Evolutionary conservation across 2,888 invertebrate genomes (phyloP), one percentile per base, ranked within the genome.

Genomic region (Drosophila quinaria): DNA sequence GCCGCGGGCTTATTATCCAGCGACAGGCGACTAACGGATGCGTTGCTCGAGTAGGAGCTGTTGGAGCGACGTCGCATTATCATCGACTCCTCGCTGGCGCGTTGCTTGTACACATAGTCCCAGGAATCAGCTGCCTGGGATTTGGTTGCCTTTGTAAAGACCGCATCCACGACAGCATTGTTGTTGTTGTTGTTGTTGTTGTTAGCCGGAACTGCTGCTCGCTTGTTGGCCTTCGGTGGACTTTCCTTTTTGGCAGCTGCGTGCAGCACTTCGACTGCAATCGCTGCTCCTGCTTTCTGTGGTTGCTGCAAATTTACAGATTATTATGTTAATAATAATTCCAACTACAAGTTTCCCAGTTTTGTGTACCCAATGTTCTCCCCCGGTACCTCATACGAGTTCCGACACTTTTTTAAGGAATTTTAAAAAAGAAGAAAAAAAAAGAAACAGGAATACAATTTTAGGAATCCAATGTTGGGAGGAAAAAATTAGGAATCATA

Each of bases 21-120:
- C 39, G 89, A 90, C 3, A 95, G 92, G 6, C 95, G 93, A 29
- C 94, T 93, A 1, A 95, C 94, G 85, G 95, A 95, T 13, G 95
- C 95, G 2, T 94, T 94, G 88, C 96, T 96, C 0, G 96, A 96
- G 90, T 96, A 96, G 0, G 96, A 96, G 91, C 96, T 97, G 49
- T 97, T 97, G 2, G 97, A 97, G 87, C 97, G 96, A 17, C 97
- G 94, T 41, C 97, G 94, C 83, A 97, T 95, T 64, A 97, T 97
- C 86, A 96, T 95, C 0, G 97, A 96, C 90, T 97, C 97, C 1
- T 96, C 96, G 83, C 95, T 94, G 50, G 90, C 90, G 41, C 94
- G 94, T 49, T 94, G 93, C 75, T 94, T 94, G 92, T 94, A 95
- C 56, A 95, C 94, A 87, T 94, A 95, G 90, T 94, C 94, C 75